Conservation (phyloP, 2,797 vertebrate genomes). For the Myotis vivesi region DNA sequence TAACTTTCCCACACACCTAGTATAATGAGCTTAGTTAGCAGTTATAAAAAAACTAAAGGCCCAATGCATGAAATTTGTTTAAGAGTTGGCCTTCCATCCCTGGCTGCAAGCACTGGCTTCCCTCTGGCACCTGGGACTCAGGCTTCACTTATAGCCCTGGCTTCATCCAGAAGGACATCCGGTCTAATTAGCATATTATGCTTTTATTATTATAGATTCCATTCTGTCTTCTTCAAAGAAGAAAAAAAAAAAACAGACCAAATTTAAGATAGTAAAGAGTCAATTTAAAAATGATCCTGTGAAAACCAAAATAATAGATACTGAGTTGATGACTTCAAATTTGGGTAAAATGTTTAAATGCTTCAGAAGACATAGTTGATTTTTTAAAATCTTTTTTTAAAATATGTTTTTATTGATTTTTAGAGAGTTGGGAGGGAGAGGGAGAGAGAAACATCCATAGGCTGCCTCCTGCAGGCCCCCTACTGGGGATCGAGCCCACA, state of each 20-base stretch:
- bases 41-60: neutral
- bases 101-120: too few relatives aligned
- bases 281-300: neutral
- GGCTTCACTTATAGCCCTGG: too few relatives aligned
- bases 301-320: neutral
- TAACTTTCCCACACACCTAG: neutral
- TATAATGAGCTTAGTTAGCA: neutral
- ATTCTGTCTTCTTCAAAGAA: slow-evolving; percentile 1
- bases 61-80: too few relatives aligned
- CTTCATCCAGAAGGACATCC: too few relatives aligned
- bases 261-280: neutral
- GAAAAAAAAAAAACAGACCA: neutral
- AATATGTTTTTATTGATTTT: neutral
- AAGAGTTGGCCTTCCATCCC: too few relatives aligned
- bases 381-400: neutral
- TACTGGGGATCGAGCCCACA: neutral
- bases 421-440: neutral
- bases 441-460: neutral
- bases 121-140: too few relatives aligned
- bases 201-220: neutral
- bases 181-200: too few relatives aligned
- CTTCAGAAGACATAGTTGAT: neutral
- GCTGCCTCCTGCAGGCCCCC: neutral
- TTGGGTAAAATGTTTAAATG: slow-evolving; percentile 6
- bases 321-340: neutral